Evolutionary conservation across 2,113 vertebrate species (phyloP).

Genomic region (Perca flavescens): DNA sequence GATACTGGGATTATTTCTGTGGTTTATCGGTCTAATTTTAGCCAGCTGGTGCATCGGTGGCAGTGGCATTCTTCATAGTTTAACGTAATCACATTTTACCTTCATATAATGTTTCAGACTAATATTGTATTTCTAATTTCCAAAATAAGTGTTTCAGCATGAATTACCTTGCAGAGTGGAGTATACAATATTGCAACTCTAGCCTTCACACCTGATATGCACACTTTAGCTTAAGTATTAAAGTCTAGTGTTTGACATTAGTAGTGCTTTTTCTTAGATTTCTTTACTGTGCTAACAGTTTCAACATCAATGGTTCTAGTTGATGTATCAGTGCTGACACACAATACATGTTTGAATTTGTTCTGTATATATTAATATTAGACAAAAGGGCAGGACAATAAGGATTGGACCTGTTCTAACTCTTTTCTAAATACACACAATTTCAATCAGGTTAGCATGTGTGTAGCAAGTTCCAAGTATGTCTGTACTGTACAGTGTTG

Average conservation of each 20-base stretch:
- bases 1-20: constrained; percentile 51
- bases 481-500: not conserved
- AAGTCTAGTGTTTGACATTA: constrained; percentile 33
- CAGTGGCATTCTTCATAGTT: not conserved
- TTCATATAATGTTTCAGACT: constrained; percentile 55
- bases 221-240: constrained; percentile 45
- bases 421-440: not conserved
- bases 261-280: constrained; percentile 9
- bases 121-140: constrained; percentile 59
- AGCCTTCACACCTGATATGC: constrained; percentile 35
- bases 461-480: not conserved
- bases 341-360: not conserved
- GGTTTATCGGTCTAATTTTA: constrained; percentile 35
- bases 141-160: constrained; percentile 59
- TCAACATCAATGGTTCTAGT: not conserved
- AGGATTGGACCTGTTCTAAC: not conserved
- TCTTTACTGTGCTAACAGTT: constrained; percentile 6
- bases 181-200: constrained; percentile 47
- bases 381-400: not conserved
- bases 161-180: constrained; percentile 50
- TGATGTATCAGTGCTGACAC: not conserved
- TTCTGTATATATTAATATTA: not conserved
- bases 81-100: constrained; percentile 43
- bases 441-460: not conserved
- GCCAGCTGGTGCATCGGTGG: constrained; percentile 33